A percentile compares a stretch with the other conserved stretches of the same genome.
Conservation (phyloP, 1,140 invertebrate species). For the Drosophila murphyi region DNA sequence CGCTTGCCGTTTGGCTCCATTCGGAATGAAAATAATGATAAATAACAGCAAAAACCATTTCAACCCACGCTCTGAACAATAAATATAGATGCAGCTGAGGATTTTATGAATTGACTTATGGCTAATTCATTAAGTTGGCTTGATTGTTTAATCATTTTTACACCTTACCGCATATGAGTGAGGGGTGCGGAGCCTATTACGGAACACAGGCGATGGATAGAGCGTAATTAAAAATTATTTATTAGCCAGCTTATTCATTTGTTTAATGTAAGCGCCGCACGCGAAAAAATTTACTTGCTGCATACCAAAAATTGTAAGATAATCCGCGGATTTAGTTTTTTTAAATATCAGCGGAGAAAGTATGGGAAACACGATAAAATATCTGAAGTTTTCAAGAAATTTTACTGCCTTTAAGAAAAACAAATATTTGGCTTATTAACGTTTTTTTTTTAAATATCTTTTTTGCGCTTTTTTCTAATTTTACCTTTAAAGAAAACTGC, state of each 20-base stretch:
- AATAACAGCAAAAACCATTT: conserved; percentile 46
- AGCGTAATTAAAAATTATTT: conserved; percentile 66
- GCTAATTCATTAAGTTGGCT: conserved; percentile 72
- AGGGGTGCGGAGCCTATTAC: conserved; percentile 36
- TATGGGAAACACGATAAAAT: conserved; percentile 8
- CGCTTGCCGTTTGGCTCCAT: conserved; percentile 34
- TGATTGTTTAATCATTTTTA: conserved; percentile 78
- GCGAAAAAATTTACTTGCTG: conserved; percentile 46
- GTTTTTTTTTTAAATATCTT: neutral
- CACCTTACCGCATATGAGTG: conserved; percentile 49
- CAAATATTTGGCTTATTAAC: conserved; percentile 5
- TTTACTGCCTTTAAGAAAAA: neutral
- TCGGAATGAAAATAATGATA: conserved; percentile 19
- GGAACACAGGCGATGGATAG: conserved; percentile 66
- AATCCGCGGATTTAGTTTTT: conserved; percentile 9
- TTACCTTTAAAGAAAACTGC: conserved; percentile 15
- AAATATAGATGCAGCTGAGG: conserved; percentile 56
- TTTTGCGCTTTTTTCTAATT: neutral
- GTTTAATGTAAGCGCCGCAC: conserved; percentile 55
- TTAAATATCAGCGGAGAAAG: conserved; percentile 12
- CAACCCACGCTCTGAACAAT: conserved; percentile 57
- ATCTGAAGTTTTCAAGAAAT: conserved; percentile 1
- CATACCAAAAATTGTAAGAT: conserved; percentile 31
- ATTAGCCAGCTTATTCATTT: conserved; percentile 65
- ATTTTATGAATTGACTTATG: conserved; percentile 66